Percentiles rank a stretch among this genome's conserved stretches.
These are phyloP conservation scores for Pantala flavescens DNA, from an alignment of 1,140 invertebrate genomes.

Conservation along the genomic window DNA sequence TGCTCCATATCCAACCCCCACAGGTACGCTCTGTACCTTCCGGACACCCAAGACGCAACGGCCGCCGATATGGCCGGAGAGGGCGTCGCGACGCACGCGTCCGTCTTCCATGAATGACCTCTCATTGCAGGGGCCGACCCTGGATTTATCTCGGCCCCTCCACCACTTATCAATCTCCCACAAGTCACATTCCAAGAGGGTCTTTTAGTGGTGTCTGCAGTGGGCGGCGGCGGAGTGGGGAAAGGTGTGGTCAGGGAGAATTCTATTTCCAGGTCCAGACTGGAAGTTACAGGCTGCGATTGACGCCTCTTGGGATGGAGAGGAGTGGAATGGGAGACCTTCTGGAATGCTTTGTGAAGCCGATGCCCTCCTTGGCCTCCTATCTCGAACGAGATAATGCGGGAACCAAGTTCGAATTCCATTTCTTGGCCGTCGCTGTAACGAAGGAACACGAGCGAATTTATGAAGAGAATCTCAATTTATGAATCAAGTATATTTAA, in stretches of 20 bases:
- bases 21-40: not conserved
- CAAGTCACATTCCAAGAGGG: not conserved
- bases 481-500: too few species aligned
- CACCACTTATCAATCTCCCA: not conserved
- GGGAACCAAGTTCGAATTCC: not conserved
- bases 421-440: not conserved
- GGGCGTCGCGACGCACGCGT: slow-evolving; percentile 40
- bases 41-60: not conserved
- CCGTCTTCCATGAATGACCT: slow-evolving; percentile 37
- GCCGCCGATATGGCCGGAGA: slow-evolving; percentile 37
- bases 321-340: not conserved
- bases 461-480: too few species aligned
- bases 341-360: not conserved
- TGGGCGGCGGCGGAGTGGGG: not conserved
- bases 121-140: not conserved
- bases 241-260: not conserved
- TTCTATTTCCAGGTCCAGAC: not conserved
- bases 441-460: too few species aligned
- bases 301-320: not conserved
- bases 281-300: not conserved
- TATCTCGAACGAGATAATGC: not conserved
- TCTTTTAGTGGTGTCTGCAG: not conserved
- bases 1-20: not conserved
- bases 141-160: not conserved
- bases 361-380: not conserved